A percentile compares a stretch with the other conserved stretches of the same genome.
These are phyloP conservation scores for Pararge aegeria DNA, from an alignment of 1,140 invertebrate genomes.

Conservation along the genomic window DNA sequence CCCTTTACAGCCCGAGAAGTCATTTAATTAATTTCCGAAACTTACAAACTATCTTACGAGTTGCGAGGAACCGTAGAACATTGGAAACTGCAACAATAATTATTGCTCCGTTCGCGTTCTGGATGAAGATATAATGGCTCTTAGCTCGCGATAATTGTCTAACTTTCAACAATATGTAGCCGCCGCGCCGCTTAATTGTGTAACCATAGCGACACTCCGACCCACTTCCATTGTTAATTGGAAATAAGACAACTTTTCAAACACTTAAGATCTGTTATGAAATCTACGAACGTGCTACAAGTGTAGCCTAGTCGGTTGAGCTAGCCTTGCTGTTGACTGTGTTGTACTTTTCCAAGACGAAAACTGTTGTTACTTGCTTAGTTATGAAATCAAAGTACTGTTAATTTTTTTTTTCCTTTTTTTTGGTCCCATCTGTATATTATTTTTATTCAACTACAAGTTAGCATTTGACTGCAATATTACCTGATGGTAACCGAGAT, in stretches of 20 bases:
- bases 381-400: background rate
- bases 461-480: too few relatives aligned
- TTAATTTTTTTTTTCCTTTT: background rate
- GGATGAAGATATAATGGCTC: slow-evolving; percentile 30
- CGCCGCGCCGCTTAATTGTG: slow-evolving; percentile 23
- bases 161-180: slow-evolving; percentile 30
- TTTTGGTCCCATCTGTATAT: background rate
- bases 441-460: background rate
- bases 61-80: slow-evolving; percentile 8
- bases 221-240: slow-evolving; percentile 31
- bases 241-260: slow-evolving; percentile 30
- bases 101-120: slow-evolving; percentile 14
- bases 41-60: background rate
- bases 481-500: too few relatives aligned
- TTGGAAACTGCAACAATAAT: slow-evolving; percentile 19
- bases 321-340: background rate
- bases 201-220: slow-evolving; percentile 27
- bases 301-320: background rate
- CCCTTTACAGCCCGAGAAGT: too few relatives aligned
- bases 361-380: background rate
- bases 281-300: slow-evolving; percentile 17
- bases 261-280: slow-evolving; percentile 22
- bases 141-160: slow-evolving; percentile 31
- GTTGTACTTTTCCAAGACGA: background rate
- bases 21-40: background rate